These are phyloP conservation scores for Erebia ligea DNA, from an alignment of 2,888 invertebrate genomes.

Conservation along the genomic window DNA sequence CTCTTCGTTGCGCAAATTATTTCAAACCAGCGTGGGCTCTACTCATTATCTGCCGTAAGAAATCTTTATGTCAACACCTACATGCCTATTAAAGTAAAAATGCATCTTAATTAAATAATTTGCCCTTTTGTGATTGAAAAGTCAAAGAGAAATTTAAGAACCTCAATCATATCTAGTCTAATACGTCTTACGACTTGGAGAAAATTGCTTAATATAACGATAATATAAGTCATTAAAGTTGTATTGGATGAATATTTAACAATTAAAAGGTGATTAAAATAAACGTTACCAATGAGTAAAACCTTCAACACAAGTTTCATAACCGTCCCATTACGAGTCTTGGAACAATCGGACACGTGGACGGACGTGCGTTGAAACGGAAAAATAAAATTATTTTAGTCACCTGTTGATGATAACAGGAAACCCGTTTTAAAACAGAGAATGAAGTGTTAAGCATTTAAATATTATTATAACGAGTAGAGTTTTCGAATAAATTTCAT, in stretches of 20 bases:
- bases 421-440: slow-evolving; percentile 50
- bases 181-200: neutral
- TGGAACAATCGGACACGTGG: slow-evolving; percentile 63
- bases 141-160: neutral
- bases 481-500: neutral
- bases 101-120: neutral
- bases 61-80: slow-evolving; percentile 10
- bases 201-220: neutral
- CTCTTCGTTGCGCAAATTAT: neutral
- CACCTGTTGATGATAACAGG: slow-evolving; percentile 51
- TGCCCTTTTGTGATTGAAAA: neutral
- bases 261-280: slow-evolving; percentile 1
- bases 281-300: slow-evolving; percentile 16
- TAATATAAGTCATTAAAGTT: neutral
- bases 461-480: neutral
- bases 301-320: slow-evolving; percentile 16
- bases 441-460: slow-evolving; percentile 40
- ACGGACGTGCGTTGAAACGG: slow-evolving; percentile 52
- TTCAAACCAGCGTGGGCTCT: neutral
- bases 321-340: slow-evolving; percentile 28
- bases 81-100: neutral
- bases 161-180: neutral
- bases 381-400: slow-evolving; percentile 56
- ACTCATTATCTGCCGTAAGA: neutral
- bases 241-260: neutral